Conservation (phyloP, 2,888 invertebrate genomes). For the Hartigia nigra region DNA sequence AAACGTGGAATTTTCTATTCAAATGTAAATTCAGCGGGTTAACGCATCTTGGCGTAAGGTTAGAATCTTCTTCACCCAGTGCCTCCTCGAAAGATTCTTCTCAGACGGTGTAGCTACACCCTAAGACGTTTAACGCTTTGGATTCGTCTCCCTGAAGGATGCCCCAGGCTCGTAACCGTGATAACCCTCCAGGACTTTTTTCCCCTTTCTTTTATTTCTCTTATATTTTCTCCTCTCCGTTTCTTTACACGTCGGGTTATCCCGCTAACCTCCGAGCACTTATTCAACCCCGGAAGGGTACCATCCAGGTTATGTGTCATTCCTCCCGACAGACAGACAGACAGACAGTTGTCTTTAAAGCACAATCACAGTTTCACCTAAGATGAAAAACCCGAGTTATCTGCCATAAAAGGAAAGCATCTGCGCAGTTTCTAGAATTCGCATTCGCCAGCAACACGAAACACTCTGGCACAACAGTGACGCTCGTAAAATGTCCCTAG, state of each 20-base stretch:
- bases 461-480: background rate
- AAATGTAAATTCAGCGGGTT: background rate
- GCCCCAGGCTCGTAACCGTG: background rate
- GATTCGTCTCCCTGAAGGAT: background rate
- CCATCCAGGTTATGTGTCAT: background rate
- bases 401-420: background rate
- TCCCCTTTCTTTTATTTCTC: background rate
- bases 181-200: background rate
- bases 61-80: background rate
- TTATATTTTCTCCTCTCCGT: background rate
- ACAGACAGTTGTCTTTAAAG: background rate
- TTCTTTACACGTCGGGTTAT: background rate
- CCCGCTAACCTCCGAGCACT: background rate
- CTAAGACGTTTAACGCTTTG: background rate
- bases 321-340: background rate
- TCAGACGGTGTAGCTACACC: background rate
- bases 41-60: background rate
- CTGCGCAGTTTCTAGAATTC: background rate
- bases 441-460: background rate
- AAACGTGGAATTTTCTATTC: background rate
- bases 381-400: background rate
- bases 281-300: background rate
- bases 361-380: background rate
- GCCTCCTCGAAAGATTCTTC: background rate
- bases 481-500: background rate